These are phyloP conservation scores for Macroramphosus scolopax DNA, from an alignment of 2,797 vertebrate genomes.

Conservation along the genomic window DNA sequence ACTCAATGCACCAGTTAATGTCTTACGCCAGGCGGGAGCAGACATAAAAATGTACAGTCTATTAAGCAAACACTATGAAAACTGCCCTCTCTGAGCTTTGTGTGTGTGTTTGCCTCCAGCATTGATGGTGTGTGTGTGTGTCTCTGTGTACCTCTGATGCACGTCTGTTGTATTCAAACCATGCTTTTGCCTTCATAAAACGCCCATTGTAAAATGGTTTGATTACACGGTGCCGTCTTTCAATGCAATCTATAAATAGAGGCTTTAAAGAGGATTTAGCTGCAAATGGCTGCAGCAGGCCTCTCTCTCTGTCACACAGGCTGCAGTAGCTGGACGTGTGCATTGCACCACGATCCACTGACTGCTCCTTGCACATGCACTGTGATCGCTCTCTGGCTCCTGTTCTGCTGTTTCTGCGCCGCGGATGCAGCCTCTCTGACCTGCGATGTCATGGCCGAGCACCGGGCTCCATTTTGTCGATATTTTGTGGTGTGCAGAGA, in stretches of 20 bases:
- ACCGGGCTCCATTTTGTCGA: conserved; percentile 76
- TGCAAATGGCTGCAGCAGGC: conserved; percentile 3
- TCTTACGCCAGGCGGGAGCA: background rate
- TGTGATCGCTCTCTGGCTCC: too few species aligned
- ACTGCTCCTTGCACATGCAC: too few species aligned
- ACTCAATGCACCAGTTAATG: background rate
- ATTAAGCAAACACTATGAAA: conserved; percentile 8
- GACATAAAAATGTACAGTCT: background rate
- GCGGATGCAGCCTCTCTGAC: conserved; percentile 49
- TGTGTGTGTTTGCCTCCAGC: conserved; percentile 37
- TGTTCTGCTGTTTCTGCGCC: background rate
- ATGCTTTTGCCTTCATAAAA: background rate
- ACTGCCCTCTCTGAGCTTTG: conserved; percentile 6
- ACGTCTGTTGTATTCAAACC: background rate
- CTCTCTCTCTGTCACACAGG: background rate
- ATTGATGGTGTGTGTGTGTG: too few species aligned
- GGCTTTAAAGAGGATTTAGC: background rate
- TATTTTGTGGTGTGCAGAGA: conserved; percentile 15
- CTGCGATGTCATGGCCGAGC: conserved; percentile 73
- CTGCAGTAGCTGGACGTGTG: too few species aligned
- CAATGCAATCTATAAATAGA: background rate
- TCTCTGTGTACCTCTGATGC: background rate
- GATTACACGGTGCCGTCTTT: background rate
- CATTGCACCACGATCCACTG: too few species aligned
- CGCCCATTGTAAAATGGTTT: background rate